Percentiles rank a stretch among this genome's conserved stretches.
These are phyloP conservation scores for Dendrolimus punctatus DNA, from an alignment of 1,140 invertebrate genomes.

Conservation along the genomic window DNA sequence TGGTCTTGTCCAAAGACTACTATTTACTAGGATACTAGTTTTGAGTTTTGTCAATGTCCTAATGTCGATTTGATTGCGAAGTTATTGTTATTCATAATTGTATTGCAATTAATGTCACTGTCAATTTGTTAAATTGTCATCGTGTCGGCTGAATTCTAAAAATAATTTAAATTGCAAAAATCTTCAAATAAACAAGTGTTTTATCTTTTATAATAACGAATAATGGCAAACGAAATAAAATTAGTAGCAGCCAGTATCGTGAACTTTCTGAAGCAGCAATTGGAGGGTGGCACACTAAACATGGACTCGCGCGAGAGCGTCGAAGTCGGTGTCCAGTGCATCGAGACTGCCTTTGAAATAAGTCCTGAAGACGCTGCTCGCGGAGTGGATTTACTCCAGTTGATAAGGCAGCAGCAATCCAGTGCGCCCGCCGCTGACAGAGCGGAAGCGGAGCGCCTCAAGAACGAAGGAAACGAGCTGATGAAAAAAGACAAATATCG, in stretches of 20 bases:
- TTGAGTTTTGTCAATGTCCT: too few relatives aligned
- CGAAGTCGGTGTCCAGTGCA: constrained; percentile 86
- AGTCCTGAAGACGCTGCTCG: constrained; percentile 65
- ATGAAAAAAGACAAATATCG: constrained; percentile 87
- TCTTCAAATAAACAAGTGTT: background rate
- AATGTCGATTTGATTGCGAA: too few relatives aligned
- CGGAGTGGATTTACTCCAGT: constrained; percentile 65
- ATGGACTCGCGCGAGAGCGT: constrained; percentile 84
- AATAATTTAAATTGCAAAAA: constrained; percentile 14
- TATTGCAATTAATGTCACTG: too few relatives aligned
- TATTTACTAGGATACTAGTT: too few relatives aligned
- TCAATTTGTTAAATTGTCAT: constrained; percentile 19
- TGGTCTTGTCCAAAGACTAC: too few relatives aligned
- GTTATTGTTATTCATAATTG: too few relatives aligned
- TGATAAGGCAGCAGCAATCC: constrained; percentile 40
- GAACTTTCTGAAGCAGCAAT: constrained; percentile 57
- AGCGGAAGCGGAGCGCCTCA: constrained; percentile 81
- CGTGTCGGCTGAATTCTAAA: constrained; percentile 13
- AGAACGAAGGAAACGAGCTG: constrained; percentile 88
- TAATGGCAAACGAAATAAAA: constrained; percentile 59
- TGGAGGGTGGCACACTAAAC: constrained; percentile 49
- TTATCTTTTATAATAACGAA: background rate
- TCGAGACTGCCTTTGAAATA: constrained; percentile 85
- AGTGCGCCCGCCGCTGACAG: constrained; percentile 14
- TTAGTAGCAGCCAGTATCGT: constrained; percentile 62